Percentiles rank a stretch among this genome's conserved stretches.
Evolutionary conservation across 2,113 vertebrate genomes (phyloP).

Genomic region (Anoplopoma fimbria): DNA sequence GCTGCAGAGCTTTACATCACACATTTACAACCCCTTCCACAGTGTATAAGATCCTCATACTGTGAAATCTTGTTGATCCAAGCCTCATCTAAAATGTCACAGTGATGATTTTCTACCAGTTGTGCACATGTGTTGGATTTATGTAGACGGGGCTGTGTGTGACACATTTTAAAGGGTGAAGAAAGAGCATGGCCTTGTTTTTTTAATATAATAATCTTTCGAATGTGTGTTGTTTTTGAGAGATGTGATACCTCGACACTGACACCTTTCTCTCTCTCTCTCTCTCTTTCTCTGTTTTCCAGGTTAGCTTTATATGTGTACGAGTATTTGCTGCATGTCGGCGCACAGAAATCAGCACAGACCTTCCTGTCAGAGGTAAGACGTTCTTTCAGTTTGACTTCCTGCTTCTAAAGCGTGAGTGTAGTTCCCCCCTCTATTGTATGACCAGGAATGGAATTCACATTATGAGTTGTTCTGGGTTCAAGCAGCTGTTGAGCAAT

Average conservation of each 20-base stretch:
- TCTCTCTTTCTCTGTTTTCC: conserved; percentile 65
- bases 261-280: conserved; percentile 24
- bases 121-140: conserved; percentile 31
- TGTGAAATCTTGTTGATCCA: conserved; percentile 60
- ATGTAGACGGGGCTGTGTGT: background rate
- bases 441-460: conserved; percentile 59
- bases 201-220: conserved; percentile 2
- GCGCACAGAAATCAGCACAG: conserved; percentile 94
- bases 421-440: conserved; percentile 70
- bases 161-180: background rate
- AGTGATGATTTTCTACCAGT: conserved; percentile 26
- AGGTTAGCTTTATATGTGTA: conserved; percentile 94
- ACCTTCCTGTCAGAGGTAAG: conserved; percentile 94
- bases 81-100: conserved; percentile 36
- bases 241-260: conserved; percentile 21
- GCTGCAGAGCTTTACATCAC: conserved; percentile 62
- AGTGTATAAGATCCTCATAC: conserved; percentile 43
- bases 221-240: background rate
- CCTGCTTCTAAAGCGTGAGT: conserved; percentile 54
- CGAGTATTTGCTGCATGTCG: conserved; percentile 92
- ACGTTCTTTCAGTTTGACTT: conserved; percentile 58
- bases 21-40: conserved; percentile 58
- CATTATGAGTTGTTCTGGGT: conserved; percentile 53
- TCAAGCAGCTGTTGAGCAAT: conserved; percentile 49
- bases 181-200: background rate